Base-by-base conservation (phyloP, 2,888 invertebrate species). In the Amiota communis region DNA sequence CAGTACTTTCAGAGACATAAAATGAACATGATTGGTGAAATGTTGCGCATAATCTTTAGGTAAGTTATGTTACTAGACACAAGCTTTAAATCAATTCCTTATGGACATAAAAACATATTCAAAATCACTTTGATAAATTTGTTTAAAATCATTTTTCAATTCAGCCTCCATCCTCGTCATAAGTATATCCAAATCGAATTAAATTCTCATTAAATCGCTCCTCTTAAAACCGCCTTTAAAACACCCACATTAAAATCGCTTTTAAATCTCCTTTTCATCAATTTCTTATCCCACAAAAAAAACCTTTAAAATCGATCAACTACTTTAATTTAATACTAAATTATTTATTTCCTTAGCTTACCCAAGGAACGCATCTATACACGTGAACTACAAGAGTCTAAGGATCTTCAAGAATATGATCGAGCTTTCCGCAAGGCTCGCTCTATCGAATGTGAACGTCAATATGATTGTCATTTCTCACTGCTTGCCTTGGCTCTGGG, bases 401-500 rank as follows among this genome's bases (percentile, higher is more conserved):
- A 91, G 10, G 94, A 94, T 76, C 93, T 94, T 79, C 89, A 90
- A 12, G 90, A 92, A 73, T 95, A 95, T 84, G 93, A 94, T 79
- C 90, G 91, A 61, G 95, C 95, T 2, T 93, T 93, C 81, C 90
- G 91, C 76, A 89, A 89, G 69, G 92, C 92, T 49, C 87, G 86
- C 48, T 77, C 84, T 8, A 79, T 88, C 61, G 88, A 92, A 78
- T 95, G 95, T 81, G 90, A 91, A 4, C 77, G 87, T 72, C 89
- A 90, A 80, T 92, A 91, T 79, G 89, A 90, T 20, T 95, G 95
- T 85, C 92, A 93, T 2, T 91, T 95, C 80, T 95, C 95, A 0
- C 88, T 95, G 75, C 91, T 95, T 56, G 94, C 95, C 87, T 89
- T 94, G 87, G 94, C 94, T 8, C 91, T 94, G 80, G 95, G 95